phyloP scores from a whole-genome alignment of 2,113 vertebrate genomes.

The Triplophysa rosa region DNA sequence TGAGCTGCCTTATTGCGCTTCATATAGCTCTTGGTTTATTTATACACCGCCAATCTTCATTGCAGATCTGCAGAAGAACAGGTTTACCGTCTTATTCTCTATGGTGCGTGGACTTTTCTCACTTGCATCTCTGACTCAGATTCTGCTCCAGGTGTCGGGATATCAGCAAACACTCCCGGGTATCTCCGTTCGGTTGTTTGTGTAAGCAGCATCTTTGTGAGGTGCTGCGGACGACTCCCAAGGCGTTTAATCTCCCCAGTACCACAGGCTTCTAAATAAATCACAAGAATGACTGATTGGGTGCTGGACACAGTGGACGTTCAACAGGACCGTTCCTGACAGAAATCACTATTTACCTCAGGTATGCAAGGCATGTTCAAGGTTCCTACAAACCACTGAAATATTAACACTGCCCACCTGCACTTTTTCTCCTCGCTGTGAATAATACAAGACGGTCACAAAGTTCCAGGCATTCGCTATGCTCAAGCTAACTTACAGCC shows the following conservation, averaged over 20 bases:
- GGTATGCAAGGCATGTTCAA: conserved; percentile 59
- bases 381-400: conserved; percentile 57
- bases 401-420: conserved; percentile 58
- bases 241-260: conserved; percentile 34
- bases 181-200: conserved; percentile 31
- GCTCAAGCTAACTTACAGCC: conserved; percentile 16
- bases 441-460: conserved; percentile 58
- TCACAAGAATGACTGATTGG: conserved; percentile 36
- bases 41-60: background rate
- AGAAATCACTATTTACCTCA: conserved; percentile 46
- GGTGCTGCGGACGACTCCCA: conserved; percentile 22
- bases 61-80: conserved; percentile 12
- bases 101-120: conserved; percentile 1
- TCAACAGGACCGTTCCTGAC: conserved; percentile 40
- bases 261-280: conserved; percentile 48
- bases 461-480: conserved; percentile 29
- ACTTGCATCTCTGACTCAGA: background rate
- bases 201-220: conserved; percentile 42
- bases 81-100: conserved; percentile 19
- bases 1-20: background rate
- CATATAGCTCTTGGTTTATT: conserved; percentile 18
- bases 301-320: conserved; percentile 22
- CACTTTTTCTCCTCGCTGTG: conserved; percentile 39
- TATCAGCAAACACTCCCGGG: conserved; percentile 22
- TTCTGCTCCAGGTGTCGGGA: conserved; percentile 12